Base-by-base conservation (phyloP, 2,797 vertebrate species). In the Pipistrellus pipistrellus region DNA sequence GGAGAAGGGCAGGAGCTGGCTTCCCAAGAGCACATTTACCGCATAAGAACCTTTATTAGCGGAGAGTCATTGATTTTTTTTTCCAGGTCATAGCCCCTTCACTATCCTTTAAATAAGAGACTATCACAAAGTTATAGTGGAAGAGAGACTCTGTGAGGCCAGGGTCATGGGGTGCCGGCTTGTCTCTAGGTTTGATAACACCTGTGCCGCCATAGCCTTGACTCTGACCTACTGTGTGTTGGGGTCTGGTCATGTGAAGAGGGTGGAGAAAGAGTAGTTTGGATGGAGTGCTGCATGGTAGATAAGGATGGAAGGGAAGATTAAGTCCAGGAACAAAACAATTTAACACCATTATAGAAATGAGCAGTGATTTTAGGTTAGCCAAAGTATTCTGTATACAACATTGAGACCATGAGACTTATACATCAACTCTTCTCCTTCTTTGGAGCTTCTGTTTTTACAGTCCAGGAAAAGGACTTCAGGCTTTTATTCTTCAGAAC, bases 11-110 rank as follows among this genome's bases (percentile, higher is more conserved):
- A 98, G 97, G 96, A 97, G 97, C 98, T 91, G 96, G 97, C 97
- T 98, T 98, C 97, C 97, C 97, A 95, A 97, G 97, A 95, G 98
- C 98, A 97, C 98, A 98, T 98, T 98, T 98, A 97, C 97, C 80
- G 97, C 97, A 95, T 97, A 98, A 97, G 98, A 97, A 97, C 97
- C 98, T 98, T 98, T 98, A 98, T 98, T 98, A 97, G 84, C 18
- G 35, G 96, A 97, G 97, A 97, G 96, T 86, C 97, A 98, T 98
- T 98, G 98, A 98, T 98, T 98, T 98, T 97, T 97, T 93, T 81
- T 90, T 95, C 95, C 94, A 97, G 97, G 97, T 98, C 97, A 98
- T 76, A 97, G 97, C 94, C 97, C 96, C 97, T 96, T 97, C 94
- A 62, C 83, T 96, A 93, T 97, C 90, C 57, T 97, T 97, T 97